phyloP scores from a whole-genome alignment of 2,888 invertebrate genomes.

The Pollenia griseotomentosa region DNA sequence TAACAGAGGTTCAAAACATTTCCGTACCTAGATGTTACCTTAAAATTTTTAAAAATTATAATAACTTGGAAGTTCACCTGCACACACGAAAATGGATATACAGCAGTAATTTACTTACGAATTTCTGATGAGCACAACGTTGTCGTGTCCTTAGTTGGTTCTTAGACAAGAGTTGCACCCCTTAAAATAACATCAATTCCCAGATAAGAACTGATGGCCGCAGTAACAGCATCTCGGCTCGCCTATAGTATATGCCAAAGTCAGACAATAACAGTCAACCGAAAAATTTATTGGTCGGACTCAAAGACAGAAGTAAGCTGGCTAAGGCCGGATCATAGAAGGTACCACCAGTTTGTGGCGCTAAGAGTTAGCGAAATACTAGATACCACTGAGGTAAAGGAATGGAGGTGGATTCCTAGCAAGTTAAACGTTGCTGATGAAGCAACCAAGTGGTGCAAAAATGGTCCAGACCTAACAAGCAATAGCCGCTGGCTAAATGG shows the following conservation, averaged over 20 bases:
- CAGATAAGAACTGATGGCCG: slow-evolving; percentile 60
- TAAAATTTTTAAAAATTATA: background rate
- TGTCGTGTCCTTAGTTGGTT: too few species aligned
- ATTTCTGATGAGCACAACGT: too few species aligned
- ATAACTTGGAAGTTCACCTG: background rate
- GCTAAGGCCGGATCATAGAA: background rate
- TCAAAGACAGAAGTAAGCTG: background rate
- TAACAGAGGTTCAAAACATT: background rate
- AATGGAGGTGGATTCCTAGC: too few species aligned
- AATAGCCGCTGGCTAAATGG: slow-evolving; percentile 19
- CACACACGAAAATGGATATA: background rate
- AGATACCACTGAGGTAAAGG: too few species aligned
- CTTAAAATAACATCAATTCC: background rate
- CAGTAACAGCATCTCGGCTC: slow-evolving; percentile 66
- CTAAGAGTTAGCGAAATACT: too few species aligned
- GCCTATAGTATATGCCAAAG: background rate
- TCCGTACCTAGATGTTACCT: background rate
- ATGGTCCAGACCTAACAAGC: slow-evolving; percentile 5
- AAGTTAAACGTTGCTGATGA: slow-evolving; percentile 3
- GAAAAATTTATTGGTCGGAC: slow-evolving; percentile 20
- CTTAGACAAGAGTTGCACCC: too few species aligned
- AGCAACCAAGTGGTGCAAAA: slow-evolving; percentile 14
- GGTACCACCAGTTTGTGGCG: background rate
- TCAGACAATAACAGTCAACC: background rate
- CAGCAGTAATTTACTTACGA: too few species aligned